These are phyloP conservation scores for Siniperca obscura DNA, from an alignment of 2,797 vertebrate genomes.

Conservation along the genomic window DNA sequence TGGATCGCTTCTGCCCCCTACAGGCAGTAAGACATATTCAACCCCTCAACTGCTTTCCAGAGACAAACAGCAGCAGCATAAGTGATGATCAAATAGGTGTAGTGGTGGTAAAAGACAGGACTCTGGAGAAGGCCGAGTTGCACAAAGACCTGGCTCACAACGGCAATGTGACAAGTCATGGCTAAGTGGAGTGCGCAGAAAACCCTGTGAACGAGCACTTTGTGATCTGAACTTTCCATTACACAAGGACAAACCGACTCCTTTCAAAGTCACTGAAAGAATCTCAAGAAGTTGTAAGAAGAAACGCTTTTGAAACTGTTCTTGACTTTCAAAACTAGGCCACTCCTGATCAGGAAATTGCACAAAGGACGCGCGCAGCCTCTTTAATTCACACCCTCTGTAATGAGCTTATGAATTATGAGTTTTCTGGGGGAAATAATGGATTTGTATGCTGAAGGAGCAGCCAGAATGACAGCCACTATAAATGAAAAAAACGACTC, in stretches of 20 bases:
- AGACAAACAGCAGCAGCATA: constrained; percentile 20
- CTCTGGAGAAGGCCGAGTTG: constrained; percentile 16
- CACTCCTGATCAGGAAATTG: constrained; percentile 79
- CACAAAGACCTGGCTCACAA: constrained; percentile 21
- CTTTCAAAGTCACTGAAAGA: constrained; percentile 68
- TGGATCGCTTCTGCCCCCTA: constrained; percentile 78
- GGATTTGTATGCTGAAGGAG: constrained; percentile 78
- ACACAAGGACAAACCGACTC: constrained; percentile 41
- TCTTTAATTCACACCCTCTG: constrained; percentile 77
- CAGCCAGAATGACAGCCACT: constrained; percentile 73
- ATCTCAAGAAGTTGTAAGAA: constrained; percentile 54
- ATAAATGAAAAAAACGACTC: constrained; percentile 74
- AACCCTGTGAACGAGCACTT: constrained; percentile 25
- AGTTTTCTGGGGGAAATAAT: constrained; percentile 80
- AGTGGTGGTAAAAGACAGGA: constrained; percentile 11
- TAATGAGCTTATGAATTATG: constrained; percentile 85
- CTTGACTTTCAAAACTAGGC: constrained; percentile 80
- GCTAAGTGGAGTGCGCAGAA: constrained; percentile 16
- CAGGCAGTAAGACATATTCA: constrained; percentile 42
- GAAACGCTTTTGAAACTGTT: constrained; percentile 63
- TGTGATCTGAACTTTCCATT: constrained; percentile 38
- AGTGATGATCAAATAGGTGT: constrained; percentile 35
- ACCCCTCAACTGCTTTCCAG: not conserved
- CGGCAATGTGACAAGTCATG: constrained; percentile 24
- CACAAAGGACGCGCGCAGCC: constrained; percentile 71